phyloP scores from a whole-genome alignment of 2,797 vertebrate genomes.

The Synaphobranchus kaupii region DNA sequence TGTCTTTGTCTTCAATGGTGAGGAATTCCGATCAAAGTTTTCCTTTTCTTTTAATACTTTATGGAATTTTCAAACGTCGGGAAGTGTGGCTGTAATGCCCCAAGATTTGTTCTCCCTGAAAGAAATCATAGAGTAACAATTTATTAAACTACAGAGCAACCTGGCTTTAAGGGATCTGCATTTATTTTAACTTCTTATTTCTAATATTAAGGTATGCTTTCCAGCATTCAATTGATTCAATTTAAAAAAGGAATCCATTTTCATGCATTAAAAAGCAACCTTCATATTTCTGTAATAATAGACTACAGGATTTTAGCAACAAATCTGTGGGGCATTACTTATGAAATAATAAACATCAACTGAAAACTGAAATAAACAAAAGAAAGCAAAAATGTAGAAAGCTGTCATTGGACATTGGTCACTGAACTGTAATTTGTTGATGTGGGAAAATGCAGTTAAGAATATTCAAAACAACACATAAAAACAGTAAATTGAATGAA shows the following conservation, averaged over 20 bases:
- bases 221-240: conserved; percentile 78
- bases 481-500: conserved; percentile 73
- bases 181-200: conserved; percentile 75
- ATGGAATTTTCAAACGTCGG: conserved; percentile 99
- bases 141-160: conserved; percentile 99
- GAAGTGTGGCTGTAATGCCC: conserved; percentile 99
- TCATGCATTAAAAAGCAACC: conserved; percentile 92
- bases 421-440: conserved; percentile 19
- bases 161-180: conserved; percentile 95
- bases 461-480: conserved; percentile 54
- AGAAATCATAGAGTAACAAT: conserved; percentile 99
- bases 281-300: conserved; percentile 69
- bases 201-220: conserved; percentile 67
- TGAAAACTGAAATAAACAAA: conserved; percentile 56
- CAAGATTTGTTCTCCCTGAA: conserved; percentile 99
- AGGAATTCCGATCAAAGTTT: conserved; percentile 99
- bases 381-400: conserved; percentile 58
- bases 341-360: conserved; percentile 75
- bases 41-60: conserved; percentile 99
- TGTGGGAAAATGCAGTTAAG: conserved; percentile 20
- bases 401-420: conserved; percentile 49
- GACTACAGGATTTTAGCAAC: conserved; percentile 81
- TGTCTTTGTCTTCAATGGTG: conserved; percentile 99
- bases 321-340: conserved; percentile 98
- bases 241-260: conserved; percentile 80